Conservation (phyloP, 2,797 vertebrate species). For the Graptemys geographica region DNA sequence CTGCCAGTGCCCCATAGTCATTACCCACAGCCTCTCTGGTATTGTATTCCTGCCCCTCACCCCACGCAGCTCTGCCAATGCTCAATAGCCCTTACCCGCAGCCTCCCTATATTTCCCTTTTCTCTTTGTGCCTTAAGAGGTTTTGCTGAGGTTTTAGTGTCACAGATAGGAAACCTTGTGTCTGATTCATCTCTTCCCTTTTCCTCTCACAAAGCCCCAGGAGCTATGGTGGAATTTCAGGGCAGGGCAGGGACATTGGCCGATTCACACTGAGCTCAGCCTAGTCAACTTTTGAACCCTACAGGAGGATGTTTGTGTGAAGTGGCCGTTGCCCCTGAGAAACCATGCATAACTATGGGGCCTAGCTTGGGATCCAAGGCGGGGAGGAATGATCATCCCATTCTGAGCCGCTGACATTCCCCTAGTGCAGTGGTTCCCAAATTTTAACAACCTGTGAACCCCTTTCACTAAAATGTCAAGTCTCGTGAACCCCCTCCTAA, state of each 20-base stretch:
- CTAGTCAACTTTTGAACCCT: slow-evolving; percentile 57
- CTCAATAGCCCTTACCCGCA: too few species aligned
- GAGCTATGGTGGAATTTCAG: neutral
- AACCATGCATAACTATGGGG: neutral
- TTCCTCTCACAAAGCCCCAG: neutral
- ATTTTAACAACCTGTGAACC: too few species aligned
- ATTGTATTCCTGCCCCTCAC: neutral
- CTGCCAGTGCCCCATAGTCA: neutral
- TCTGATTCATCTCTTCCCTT: neutral
- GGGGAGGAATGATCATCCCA: neutral
- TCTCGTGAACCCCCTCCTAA: too few species aligned
- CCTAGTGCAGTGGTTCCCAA: too few species aligned
- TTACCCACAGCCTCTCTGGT: neutral
- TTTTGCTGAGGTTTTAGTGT: neutral
- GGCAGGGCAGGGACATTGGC: neutral
- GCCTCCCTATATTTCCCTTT: too few species aligned
- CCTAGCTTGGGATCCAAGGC: neutral
- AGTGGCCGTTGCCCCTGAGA: neutral
- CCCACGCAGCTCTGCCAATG: neutral
- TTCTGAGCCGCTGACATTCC: neutral
- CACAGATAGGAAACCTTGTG: neutral
- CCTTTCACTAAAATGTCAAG: too few species aligned
- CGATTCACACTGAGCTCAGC: neutral
- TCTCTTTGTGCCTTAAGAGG: neutral
- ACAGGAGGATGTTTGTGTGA: slow-evolving; percentile 60